Percentiles rank a stretch among this genome's conserved stretches.
Evolutionary conservation across 2,797 vertebrate genomes (phyloP).

Genomic region (Syndactyla subalaris): DNA sequence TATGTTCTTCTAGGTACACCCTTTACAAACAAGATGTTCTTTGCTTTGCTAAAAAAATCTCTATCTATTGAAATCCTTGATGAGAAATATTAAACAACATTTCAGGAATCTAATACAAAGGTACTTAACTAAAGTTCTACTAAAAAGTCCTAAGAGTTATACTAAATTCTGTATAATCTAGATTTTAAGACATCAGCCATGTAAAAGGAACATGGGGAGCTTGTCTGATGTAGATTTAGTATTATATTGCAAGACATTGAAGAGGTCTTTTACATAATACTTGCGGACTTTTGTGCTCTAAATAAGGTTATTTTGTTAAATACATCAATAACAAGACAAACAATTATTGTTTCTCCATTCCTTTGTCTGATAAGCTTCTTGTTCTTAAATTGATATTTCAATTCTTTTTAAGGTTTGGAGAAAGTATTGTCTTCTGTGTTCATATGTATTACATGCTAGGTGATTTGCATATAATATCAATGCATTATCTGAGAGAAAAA

Average conservation of each 20-base stretch:
- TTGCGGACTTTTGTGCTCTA: background rate
- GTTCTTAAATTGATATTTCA: background rate
- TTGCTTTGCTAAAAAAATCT: too few species aligned
- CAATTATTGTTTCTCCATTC: background rate
- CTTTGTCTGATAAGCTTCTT: background rate
- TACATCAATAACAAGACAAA: background rate
- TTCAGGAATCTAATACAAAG: too few species aligned
- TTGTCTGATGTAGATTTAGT: background rate
- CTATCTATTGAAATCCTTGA: too few species aligned
- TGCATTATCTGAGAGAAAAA: background rate
- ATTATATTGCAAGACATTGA: background rate
- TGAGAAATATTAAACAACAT: too few species aligned
- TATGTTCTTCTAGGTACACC: too few species aligned
- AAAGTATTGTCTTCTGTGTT: background rate
- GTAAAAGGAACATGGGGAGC: background rate
- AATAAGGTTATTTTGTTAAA: background rate
- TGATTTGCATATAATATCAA: background rate
- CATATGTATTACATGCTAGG: background rate
- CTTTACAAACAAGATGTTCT: too few species aligned
- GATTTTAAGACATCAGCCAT: too few species aligned
- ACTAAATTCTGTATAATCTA: too few species aligned
- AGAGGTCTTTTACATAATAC: background rate
- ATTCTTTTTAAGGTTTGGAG: background rate
- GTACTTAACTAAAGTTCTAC: too few species aligned
- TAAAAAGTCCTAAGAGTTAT: too few species aligned